Base-by-base conservation (phyloP, 2,888 invertebrate species). In the Cecidostiba fungosa region DNA sequence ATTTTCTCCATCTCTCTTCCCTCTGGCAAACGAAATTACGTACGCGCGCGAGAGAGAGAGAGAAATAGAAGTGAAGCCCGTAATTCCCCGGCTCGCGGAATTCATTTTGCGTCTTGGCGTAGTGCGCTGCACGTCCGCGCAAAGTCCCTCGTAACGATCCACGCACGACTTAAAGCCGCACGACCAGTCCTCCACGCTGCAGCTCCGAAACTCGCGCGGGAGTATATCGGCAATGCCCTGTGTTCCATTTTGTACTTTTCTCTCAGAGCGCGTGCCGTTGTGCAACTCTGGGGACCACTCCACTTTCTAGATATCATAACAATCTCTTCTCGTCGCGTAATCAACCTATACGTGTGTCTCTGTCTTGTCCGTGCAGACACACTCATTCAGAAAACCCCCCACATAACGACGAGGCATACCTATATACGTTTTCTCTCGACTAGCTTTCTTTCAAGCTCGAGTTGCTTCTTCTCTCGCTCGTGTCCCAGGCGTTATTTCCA, bases 131-230 rank as follows among this genome's bases (percentile, higher is more conserved):
- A 59, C 59, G 72, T 36, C 36, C 66, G 79, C 50, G 79, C 69
- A 54, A 77, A 76, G 74, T 80, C 50, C 47, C 81, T 74, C 76
- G 66, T 86, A 86, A 86, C 86, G 83, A 86, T 86, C 79, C 74
- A 82, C 62, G 76, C 79, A 72, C 83, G 82, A 82, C 69, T 83
- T 83, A 86, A 86, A 86, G 83, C 79, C 10, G 85, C 82, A 79
- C 83, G 74, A 70, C 69, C 82, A 76, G 29, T 86, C 69, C 23
- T 8, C 6, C 6, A 2, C 32, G 19, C 32, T 14, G 29, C 69
- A 69, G 69, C 32, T 5, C 16, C 69, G 19, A 32, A 23, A 12
- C 69, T 14, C 69, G 69, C 19, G 69, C 69, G 19, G 29, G 14
- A 14, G 66, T 29, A n/a, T 16, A 47, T 14, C 2, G 3, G 50